Base-by-base conservation (phyloP, 2,888 invertebrate genomes). In the Nebria brevicollis region DNA sequence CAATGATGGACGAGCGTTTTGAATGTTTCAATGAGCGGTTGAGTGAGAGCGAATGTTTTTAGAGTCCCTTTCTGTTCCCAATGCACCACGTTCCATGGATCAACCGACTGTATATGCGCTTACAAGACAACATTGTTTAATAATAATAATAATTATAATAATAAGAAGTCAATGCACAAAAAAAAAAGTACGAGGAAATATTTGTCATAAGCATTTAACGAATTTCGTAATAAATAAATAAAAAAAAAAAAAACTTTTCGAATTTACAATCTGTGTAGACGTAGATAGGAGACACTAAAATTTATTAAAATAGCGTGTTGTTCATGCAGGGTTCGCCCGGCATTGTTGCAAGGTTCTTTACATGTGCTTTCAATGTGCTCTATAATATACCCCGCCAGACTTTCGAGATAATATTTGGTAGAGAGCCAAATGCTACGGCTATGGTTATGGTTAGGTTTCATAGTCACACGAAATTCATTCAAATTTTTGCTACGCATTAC, bases 321-420 rank as follows among this genome's bases (percentile, higher is more conserved):
- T 80, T 80, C 6, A 43, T 73, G 78, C 65, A 64, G 20, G 34
- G 66, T 34, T 72, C 72, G 68, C 26, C 43, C 68, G 66, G 64
- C 80, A 42, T n/a, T 65, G 75, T 75, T 20, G 78, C 75, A 72
- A 75, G 75, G 80, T 80, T 80, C 80, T 86, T 54, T 87, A 87
- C 87, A 87, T 89, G 89, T 89, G 89, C 89, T 89, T 89, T 89
- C 89, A 88, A 86, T 89, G 89, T 89, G 86, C 86, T 89, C 54
- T 54, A 54, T 54, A 54, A 89, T 88, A 86, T 80, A 70, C 75
- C 75, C 80, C 75, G 80, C 80, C 74, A 78, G 72, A 80, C 74
- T 80, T 80, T 54, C 13, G 80, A 80, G 66, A 78, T 78, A 75
- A 54, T 54, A 54, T 54, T 75, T 80, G 80, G 80, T 80, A 80